These are phyloP conservation scores for Aphaenogaster ashmeadi DNA, from an alignment of 1,140 invertebrate genomes.

Conservation along the genomic window DNA sequence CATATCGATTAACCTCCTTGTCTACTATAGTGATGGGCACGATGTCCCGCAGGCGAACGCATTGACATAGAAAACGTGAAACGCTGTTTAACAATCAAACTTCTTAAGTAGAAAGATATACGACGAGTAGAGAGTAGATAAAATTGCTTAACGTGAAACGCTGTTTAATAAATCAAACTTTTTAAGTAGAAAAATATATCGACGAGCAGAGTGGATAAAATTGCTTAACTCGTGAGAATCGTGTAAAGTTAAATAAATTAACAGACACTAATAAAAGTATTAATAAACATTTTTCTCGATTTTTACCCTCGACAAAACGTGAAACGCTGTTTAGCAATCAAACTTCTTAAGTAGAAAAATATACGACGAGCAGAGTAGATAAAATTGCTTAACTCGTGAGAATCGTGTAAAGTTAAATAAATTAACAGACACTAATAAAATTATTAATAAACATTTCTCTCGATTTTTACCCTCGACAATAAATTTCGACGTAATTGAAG, in stretches of 20 bases:
- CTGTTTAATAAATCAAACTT: no score
- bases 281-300: neutral
- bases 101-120: conserved; percentile 19
- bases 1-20: conserved; percentile 43
- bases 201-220: neutral
- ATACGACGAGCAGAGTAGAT: neutral
- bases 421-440: neutral
- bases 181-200: no score
- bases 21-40: conserved; percentile 26
- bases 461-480: neutral
- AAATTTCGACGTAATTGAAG: neutral
- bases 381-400: neutral
- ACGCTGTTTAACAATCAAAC: neutral
- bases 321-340: conserved; percentile 7
- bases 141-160: no score
- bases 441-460: neutral
- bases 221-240: neutral
- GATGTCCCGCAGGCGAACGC: conserved; percentile 38
- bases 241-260: neutral
- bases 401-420: neutral
- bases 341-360: conserved; percentile 5
- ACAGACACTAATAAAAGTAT: neutral
- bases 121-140: neutral
- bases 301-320: neutral
- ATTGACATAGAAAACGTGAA: conserved; percentile 34